phyloP scores from a whole-genome alignment of 2,888 invertebrate species.

The Thelaira solivaga region DNA sequence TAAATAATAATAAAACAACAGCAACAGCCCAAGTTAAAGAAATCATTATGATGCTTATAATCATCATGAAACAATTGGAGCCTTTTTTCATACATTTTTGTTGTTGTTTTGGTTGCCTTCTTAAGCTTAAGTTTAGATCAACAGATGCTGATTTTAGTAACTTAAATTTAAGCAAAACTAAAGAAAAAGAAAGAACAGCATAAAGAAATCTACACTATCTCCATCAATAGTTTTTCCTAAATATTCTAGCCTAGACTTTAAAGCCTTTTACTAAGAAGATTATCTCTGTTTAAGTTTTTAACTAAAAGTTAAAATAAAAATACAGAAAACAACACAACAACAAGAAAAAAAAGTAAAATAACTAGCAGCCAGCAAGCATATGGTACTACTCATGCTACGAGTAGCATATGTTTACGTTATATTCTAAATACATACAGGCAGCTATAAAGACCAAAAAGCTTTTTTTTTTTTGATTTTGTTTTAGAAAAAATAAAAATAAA shows the following conservation, averaged over 20 bases:
- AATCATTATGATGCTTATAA: slow-evolving; percentile 50
- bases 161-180: slow-evolving; percentile 13
- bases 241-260: slow-evolving; percentile 39
- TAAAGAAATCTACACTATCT: slow-evolving; percentile 60
- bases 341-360: slow-evolving; percentile 1
- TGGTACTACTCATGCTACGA: slow-evolving; percentile 26
- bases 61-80: slow-evolving; percentile 55
- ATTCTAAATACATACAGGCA: slow-evolving; percentile 45
- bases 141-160: slow-evolving; percentile 58
- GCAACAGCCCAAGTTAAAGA: slow-evolving; percentile 30
- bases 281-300: slow-evolving; percentile 43
- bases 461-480: too few species aligned
- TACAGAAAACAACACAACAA: not conserved
- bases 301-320: slow-evolving; percentile 6
- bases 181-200: slow-evolving; percentile 9
- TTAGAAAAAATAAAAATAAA: slow-evolving; percentile 11
- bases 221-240: slow-evolving; percentile 51
- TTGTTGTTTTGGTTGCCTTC: not conserved
- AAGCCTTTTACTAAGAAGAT: slow-evolving; percentile 43
- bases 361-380: slow-evolving; percentile 51
- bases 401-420: slow-evolving; percentile 58
- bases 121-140: slow-evolving; percentile 49
- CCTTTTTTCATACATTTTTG: slow-evolving; percentile 3
- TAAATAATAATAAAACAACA: not conserved
- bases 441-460: slow-evolving; percentile 37